Conservation (phyloP, 2,797 vertebrate genomes). For the Lophotriccus pileatus region DNA sequence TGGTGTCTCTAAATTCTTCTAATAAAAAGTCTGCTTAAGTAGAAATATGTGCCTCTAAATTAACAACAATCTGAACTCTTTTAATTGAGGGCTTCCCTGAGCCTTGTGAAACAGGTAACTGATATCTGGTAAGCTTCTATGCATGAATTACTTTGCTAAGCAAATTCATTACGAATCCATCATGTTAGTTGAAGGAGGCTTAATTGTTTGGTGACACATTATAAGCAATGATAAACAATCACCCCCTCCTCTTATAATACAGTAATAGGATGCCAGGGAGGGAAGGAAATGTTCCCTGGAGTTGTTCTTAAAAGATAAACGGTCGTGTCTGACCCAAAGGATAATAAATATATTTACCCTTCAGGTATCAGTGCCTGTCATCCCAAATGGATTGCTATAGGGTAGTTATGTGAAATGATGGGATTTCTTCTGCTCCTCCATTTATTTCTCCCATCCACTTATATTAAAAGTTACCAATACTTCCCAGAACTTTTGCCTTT, state of each 20-base stretch:
- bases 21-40: background rate
- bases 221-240: constrained; percentile 4
- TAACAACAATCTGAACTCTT: background rate
- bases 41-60: background rate
- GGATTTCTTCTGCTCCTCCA: background rate
- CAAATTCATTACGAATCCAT: constrained; percentile 51
- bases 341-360: constrained; percentile 15
- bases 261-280: constrained; percentile 27
- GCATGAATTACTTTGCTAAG: constrained; percentile 31
- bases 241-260: background rate
- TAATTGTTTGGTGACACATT: constrained; percentile 39
- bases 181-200: background rate
- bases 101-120: constrained; percentile 27
- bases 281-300: background rate
- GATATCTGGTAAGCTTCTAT: constrained; percentile 27
- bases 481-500: background rate
- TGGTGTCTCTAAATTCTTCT: background rate
- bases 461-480: background rate
- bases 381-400: background rate
- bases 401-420: background rate
- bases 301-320: constrained; percentile 31
- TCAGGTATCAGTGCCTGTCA: background rate
- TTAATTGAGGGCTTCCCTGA: background rate
- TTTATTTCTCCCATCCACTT: background rate
- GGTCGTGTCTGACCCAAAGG: background rate